Percentiles rank a stretch among this genome's conserved stretches.
Evolutionary conservation across 2,797 vertebrate species (phyloP).

Genomic region (Oreochromis grahami): DNA sequence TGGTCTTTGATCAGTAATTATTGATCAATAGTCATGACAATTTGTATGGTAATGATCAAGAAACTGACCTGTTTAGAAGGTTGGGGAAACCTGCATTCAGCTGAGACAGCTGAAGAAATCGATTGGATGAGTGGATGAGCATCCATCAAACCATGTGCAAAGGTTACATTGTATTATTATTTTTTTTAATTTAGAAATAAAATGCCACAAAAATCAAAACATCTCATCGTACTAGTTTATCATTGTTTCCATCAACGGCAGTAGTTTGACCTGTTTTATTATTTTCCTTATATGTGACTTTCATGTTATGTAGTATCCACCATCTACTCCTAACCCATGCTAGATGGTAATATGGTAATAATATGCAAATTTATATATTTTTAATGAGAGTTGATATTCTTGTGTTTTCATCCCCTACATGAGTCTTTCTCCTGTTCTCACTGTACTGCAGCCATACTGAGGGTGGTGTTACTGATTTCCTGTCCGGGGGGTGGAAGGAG

Average conservation of each 20-base stretch:
- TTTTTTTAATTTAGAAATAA: accelerated
- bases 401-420: neutral
- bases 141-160: neutral
- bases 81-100: neutral
- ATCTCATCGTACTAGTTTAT: neutral
- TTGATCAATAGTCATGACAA: accelerated
- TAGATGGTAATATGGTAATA: neutral
- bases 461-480: conserved; percentile 26
- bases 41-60: neutral
- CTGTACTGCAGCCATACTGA: neutral
- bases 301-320: neutral
- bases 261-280: accelerated
- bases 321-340: neutral
- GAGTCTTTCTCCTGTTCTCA: neutral
- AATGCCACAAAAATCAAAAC: neutral
- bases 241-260: accelerated
- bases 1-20: neutral
- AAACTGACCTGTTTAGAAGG: neutral
- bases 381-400: neutral
- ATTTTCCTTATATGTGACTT: neutral
- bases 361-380: neutral
- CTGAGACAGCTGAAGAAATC: neutral
- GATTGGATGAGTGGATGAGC: neutral
- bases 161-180: accelerated
- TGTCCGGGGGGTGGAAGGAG: conserved; percentile 5